Evolutionary conservation across 2,888 invertebrate species (phyloP), one percentile per base, ranked within the genome.

Genomic region (Lampropteryx suffumata): DNA sequence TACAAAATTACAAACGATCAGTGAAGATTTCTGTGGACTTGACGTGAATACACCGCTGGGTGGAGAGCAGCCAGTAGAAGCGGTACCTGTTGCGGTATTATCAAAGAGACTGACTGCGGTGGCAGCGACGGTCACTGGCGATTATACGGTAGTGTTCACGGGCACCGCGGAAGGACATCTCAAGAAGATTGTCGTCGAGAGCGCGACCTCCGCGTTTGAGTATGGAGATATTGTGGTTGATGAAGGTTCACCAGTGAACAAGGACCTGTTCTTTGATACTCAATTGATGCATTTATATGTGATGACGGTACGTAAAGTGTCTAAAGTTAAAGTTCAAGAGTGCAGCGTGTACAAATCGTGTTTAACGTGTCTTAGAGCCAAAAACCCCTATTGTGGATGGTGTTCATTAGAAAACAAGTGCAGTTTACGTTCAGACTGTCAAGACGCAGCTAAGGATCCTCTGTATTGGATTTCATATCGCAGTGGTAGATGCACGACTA

Each of bases 311-410:
- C 94, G 94, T 77, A 96, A 95, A 92, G 97, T 98, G 79, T 96
- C 96, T 44, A 97, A 98, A 92, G 96, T 98, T 59, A 97, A 97
- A 87, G 97, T 98, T 63, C 97, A 97, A 83, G 97, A 98, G 86
- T 98, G 98, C 87, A 94, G 95, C 70, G 95, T 96, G 50, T 97
- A 97, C 86, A 94, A 94, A 81, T 96, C 96, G 50, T 98, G 98
- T 83, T 94, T 95, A 84, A 96, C 96, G 71, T 98, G 98, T 84
- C 92, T 98, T 60, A 96, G 96, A 69, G 97, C 97, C 59, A 96
- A 96, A 81, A 98, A 98, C 91, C 98, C 98, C 0, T 98, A 98
- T 82, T 99, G 98, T 84, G 98, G 98, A 55, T 98, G 98, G 98
- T 98, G 98, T 91, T 97, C 97, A 28, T 89, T 98, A 64, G 97